Evolutionary conservation across 35 echinoderm and acorn worm species (phyloP).

Genomic region (Stichopus chloronotus): DNA sequence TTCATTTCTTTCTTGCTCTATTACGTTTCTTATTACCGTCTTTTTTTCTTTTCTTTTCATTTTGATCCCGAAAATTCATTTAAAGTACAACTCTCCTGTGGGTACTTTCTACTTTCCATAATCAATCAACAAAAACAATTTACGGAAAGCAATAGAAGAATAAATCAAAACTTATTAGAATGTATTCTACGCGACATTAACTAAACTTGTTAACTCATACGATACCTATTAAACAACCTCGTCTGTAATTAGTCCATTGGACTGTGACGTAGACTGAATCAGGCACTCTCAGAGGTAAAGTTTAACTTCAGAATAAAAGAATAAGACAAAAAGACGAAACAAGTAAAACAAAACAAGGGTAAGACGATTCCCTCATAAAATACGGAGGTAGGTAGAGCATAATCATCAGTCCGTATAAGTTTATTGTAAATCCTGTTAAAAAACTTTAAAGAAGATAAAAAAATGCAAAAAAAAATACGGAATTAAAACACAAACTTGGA

Average conservation of each 20-base stretch:
- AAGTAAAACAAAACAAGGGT: too few species aligned
- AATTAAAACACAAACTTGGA: too few species aligned
- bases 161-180: slow-evolving; percentile 6
- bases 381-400: background rate
- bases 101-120: background rate
- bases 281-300: background rate
- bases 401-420: slow-evolving; percentile 18
- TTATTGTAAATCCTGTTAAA: background rate
- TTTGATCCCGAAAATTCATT: background rate
- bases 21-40: too few species aligned
- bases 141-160: background rate
- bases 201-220: background rate
- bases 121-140: slow-evolving; percentile 23
- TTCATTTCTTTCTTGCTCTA: too few species aligned
- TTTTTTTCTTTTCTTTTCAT: background rate
- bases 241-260: background rate
- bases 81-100: background rate
- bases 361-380: too few species aligned
- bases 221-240: slow-evolving; percentile 3
- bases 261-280: slow-evolving; percentile 7
- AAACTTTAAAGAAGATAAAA: background rate
- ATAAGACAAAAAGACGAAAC: background rate
- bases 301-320: background rate
- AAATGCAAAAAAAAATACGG: background rate
- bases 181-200: slow-evolving; percentile 20